A percentile compares a stretch with the other conserved stretches of the same genome.
Evolutionary conservation across 2,113 vertebrate species (phyloP).

Genomic region (Copsychus sechellarum): DNA sequence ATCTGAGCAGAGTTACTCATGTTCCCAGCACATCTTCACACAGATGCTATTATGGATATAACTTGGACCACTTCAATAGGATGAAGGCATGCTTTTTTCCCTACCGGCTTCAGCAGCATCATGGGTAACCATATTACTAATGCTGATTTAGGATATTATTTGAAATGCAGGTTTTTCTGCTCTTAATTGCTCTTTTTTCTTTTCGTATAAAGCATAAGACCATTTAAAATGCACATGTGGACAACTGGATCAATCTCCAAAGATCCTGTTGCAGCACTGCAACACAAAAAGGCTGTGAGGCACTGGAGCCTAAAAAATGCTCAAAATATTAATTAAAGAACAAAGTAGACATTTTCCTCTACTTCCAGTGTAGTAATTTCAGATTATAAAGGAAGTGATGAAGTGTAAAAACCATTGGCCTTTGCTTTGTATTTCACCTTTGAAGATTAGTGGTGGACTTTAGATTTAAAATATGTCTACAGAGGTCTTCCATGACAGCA

Average conservation of each 20-base stretch:
- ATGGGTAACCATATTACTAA: neutral
- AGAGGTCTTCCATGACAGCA: neutral
- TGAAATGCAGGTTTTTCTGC: constrained; percentile 12
- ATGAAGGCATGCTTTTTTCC: neutral
- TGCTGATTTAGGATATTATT: neutral
- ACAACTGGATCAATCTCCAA: constrained; percentile 19
- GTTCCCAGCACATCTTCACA: neutral
- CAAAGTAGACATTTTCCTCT: neutral
- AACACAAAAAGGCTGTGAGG: neutral
- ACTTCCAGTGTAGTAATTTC: neutral
- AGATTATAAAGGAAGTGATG: neutral
- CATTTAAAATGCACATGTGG: neutral
- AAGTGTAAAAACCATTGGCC: neutral
- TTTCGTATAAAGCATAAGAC: neutral
- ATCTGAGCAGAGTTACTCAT: neutral
- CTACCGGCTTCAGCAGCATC: neutral
- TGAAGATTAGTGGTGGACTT: neutral
- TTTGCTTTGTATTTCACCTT: neutral
- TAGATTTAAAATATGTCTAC: neutral
- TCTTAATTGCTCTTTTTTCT: neutral
- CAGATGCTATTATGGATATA: neutral
- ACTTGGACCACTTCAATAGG: neutral
- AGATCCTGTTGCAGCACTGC: neutral
- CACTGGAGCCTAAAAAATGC: neutral
- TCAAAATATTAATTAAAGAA: neutral